phyloP scores from a whole-genome alignment of 2,113 vertebrate genomes.

The Bos javanicus region DNA sequence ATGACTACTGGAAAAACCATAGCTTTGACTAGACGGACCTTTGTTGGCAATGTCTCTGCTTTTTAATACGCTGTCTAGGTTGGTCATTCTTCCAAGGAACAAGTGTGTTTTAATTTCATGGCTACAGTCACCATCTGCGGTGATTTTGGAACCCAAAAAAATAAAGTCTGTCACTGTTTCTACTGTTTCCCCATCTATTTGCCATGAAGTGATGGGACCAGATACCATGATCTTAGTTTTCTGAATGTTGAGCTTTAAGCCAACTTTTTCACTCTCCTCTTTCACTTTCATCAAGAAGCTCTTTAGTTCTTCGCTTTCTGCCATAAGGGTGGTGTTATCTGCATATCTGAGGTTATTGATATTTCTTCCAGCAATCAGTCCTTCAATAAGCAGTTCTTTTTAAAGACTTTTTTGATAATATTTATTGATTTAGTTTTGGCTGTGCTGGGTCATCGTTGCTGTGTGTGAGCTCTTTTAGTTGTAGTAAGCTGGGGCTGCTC shows the following conservation, averaged over 20 bases:
- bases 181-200: fast-evolving
- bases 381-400: neutral
- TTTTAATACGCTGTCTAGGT: neutral
- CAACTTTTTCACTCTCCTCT: neutral
- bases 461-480: neutral
- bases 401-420: neutral
- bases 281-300: neutral
- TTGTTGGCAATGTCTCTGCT: neutral
- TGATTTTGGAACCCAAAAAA: neutral
- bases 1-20: neutral
- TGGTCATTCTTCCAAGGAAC: neutral
- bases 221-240: neutral
- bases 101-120: neutral
- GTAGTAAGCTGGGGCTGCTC: neutral
- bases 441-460: neutral
- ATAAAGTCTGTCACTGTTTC: neutral
- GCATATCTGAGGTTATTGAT: neutral
- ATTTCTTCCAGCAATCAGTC: neutral
- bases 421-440: neutral
- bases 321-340: neutral
- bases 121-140: neutral
- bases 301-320: neutral
- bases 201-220: neutral
- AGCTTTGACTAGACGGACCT: neutral
- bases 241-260: neutral